These are phyloP conservation scores for Poecile montanus DNA, from an alignment of 2,797 vertebrate genomes.

Conservation along the genomic window DNA sequence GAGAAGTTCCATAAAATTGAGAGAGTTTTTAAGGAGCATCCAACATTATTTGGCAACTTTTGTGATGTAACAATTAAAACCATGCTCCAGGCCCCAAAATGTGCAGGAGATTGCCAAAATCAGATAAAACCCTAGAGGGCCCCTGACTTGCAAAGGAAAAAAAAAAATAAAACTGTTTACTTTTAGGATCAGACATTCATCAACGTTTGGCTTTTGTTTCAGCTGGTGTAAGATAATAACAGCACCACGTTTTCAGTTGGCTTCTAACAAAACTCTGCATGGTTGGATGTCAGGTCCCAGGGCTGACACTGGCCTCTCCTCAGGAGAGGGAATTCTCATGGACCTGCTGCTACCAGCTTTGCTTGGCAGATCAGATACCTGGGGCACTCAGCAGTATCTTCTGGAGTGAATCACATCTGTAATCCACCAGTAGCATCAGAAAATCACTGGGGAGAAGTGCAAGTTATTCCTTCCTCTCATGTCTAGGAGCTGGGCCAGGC, in stretches of 20 bases:
- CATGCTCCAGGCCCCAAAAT: slow-evolving; percentile 68
- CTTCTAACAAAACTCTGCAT: slow-evolving; percentile 5
- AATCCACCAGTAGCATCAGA: background rate
- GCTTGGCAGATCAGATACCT: background rate
- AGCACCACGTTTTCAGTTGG: slow-evolving; percentile 36
- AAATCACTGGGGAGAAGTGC: background rate
- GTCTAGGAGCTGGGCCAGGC: background rate
- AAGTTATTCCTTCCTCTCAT: background rate
- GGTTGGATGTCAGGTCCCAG: background rate
- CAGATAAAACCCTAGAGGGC: slow-evolving; percentile 64
- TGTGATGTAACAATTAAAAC: slow-evolving; percentile 76
- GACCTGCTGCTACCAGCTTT: background rate
- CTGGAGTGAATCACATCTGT: background rate
- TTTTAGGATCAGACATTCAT: slow-evolving; percentile 71
- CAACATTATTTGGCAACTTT: slow-evolving; percentile 74
- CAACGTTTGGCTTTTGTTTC: slow-evolving; percentile 70
- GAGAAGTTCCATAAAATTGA: slow-evolving; percentile 70
- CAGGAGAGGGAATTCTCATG: background rate
- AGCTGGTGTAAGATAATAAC: slow-evolving; percentile 62
- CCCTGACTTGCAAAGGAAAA: slow-evolving; percentile 57
- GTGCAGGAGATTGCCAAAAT: slow-evolving; percentile 69
- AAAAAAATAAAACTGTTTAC: slow-evolving; percentile 69
- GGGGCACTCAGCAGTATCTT: background rate
- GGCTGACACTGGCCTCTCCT: background rate
- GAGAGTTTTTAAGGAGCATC: slow-evolving; percentile 66